A percentile compares a stretch with the other conserved stretches of the same genome.
phyloP scores from a whole-genome alignment of 2,113 vertebrate genomes.

The Centropus unirufus region DNA sequence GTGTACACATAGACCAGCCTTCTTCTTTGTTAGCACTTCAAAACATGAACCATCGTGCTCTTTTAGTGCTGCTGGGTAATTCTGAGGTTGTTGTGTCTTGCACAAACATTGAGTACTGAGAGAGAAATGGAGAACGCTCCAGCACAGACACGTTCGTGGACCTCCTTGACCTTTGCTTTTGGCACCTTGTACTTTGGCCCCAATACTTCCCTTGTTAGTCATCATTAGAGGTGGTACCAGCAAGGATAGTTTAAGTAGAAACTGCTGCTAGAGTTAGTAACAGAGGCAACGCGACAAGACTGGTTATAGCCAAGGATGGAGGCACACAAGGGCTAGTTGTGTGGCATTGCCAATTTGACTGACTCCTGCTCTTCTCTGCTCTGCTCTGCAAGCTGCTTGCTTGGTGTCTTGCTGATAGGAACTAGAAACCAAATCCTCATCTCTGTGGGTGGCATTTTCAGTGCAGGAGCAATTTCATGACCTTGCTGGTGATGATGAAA shows the following conservation, averaged over 20 bases:
- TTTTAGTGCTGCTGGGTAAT: neutral
- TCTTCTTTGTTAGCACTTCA: neutral
- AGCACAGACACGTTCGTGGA: neutral
- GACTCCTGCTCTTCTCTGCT: neutral
- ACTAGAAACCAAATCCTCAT: neutral
- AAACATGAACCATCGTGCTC: neutral
- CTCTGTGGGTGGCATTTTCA: neutral
- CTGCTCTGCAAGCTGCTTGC: neutral
- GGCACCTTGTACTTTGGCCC: neutral
- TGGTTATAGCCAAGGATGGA: neutral
- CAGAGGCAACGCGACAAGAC: neutral
- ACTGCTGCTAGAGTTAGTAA: neutral
- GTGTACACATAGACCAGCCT: neutral
- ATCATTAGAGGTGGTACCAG: neutral
- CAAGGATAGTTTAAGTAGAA: neutral
- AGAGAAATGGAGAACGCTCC: neutral
- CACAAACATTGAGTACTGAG: rapidly evolving
- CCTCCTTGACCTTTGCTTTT: neutral
- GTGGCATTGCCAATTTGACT: neutral
- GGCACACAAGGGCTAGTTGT: neutral
- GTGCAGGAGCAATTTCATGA: neutral
- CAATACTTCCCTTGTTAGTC: neutral
- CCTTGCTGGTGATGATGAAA: neutral
- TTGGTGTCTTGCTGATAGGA: neutral
- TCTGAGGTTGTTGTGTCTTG: neutral